Conservation (phyloP, 1,140 invertebrate genomes). For the Heliconius hewitsoni region DNA sequence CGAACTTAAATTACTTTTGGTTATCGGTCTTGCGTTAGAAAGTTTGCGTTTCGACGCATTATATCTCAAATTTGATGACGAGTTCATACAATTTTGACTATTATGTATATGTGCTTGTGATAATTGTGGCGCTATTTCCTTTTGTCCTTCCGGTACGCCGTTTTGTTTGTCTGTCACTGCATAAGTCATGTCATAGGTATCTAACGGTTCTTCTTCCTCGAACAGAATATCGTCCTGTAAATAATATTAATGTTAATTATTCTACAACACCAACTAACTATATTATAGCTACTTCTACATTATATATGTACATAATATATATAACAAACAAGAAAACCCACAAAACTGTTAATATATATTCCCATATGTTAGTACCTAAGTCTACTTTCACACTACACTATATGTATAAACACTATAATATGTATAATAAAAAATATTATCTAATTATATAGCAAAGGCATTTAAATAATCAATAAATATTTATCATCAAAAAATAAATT, state of each 20-base stretch:
- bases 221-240: slow-evolving; percentile 76
- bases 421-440: neutral
- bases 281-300: neutral
- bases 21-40: slow-evolving; percentile 59
- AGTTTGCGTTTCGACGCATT: slow-evolving; percentile 66
- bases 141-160: slow-evolving; percentile 43
- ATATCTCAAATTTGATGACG: slow-evolving; percentile 53
- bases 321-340: neutral
- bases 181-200: slow-evolving; percentile 61
- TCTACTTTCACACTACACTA: neutral
- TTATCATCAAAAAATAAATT: neutral
- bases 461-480: neutral
- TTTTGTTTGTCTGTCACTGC: slow-evolving; percentile 43
- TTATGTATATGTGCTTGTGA: slow-evolving; percentile 48
- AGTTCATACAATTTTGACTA: slow-evolving; percentile 55
- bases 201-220: slow-evolving; percentile 80
- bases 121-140: slow-evolving; percentile 46
- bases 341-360: neutral
- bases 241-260: slow-evolving; percentile 31
- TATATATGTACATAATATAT: neutral
- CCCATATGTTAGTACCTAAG: slow-evolving; percentile 3
- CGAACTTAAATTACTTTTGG: slow-evolving; percentile 59
- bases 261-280: neutral
- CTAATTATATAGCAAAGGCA: neutral
- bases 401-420: neutral